Conservation (phyloP, 2,113 vertebrate species). For the Upupa epops region DNA sequence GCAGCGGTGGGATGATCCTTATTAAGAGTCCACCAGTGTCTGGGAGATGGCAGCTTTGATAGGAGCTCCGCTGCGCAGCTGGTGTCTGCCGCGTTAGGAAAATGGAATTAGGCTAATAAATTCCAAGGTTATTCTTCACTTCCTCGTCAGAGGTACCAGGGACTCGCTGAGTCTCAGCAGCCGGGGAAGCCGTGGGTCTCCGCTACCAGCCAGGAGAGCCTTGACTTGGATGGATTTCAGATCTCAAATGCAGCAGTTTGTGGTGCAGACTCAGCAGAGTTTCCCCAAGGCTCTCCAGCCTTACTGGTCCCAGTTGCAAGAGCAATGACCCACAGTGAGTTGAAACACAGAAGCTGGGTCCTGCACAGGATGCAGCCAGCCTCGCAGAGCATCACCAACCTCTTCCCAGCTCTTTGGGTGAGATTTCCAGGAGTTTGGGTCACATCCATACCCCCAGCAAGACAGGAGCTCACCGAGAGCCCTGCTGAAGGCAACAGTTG, state of each 20-base stretch:
- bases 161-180: not conserved
- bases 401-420: not conserved
- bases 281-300: not conserved
- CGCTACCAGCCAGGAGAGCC: not conserved
- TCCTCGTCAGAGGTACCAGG: not conserved
- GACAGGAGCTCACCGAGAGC: fast-evolving
- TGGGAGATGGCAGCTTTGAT: slow-evolving; percentile 44
- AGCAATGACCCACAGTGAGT: fast-evolving
- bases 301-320: not conserved
- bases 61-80: not conserved
- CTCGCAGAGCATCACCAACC: not conserved
- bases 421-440: not conserved
- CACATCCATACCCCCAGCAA: not conserved
- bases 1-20: slow-evolving; percentile 42
- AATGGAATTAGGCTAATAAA: slow-evolving; percentile 71
- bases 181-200: not conserved
- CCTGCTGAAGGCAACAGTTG: too few relatives aligned
- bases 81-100: slow-evolving; percentile 65
- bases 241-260: not conserved
- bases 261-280: not conserved
- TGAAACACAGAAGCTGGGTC: not conserved
- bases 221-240: not conserved
- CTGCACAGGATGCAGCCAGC: not conserved
- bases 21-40: slow-evolving; percentile 41
- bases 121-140: slow-evolving; percentile 7